Conservation (phyloP, 2,888 invertebrate species). For the Boloria selene region DNA sequence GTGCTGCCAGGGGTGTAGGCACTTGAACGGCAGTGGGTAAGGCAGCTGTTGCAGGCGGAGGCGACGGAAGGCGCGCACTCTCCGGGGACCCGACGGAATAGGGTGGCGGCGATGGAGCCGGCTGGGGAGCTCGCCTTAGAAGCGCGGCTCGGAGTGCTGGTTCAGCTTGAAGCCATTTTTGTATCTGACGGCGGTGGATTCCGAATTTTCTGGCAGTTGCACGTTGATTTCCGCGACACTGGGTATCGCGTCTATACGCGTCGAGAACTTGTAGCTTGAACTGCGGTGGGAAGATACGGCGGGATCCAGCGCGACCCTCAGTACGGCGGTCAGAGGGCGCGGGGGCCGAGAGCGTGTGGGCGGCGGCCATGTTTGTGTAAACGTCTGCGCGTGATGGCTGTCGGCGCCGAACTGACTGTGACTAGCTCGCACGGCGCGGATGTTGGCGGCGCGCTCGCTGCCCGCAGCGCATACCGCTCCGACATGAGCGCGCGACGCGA, state of each 20-base stretch:
- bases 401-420: conserved; percentile 82
- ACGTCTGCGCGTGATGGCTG: conserved; percentile 76
- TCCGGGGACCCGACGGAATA: conserved; percentile 72
- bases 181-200: conserved; percentile 94
- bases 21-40: conserved; percentile 55
- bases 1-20: conserved; percentile 45
- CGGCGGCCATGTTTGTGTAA: conserved; percentile 67
- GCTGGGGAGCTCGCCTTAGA: conserved; percentile 72
- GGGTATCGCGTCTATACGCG: conserved; percentile 92
- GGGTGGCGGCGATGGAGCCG: conserved; percentile 75
- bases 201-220: conserved; percentile 95
- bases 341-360: conserved; percentile 75
- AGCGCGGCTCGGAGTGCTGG: conserved; percentile 89
- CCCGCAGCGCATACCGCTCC: conserved; percentile 71
- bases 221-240: conserved; percentile 94
- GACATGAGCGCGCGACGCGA: conserved; percentile 76
- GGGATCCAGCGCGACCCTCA: conserved; percentile 87
- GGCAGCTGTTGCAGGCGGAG: conserved; percentile 62
- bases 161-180: conserved; percentile 95
- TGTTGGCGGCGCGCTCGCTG: conserved; percentile 81
- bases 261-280: conserved; percentile 95
- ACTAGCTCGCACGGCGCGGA: conserved; percentile 74
- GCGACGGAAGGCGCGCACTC: conserved; percentile 72
- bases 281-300: conserved; percentile 93
- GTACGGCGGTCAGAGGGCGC: conserved; percentile 76